phyloP scores from a whole-genome alignment of 2,113 vertebrate species.

The Neolamprologus fasciatus region DNA sequence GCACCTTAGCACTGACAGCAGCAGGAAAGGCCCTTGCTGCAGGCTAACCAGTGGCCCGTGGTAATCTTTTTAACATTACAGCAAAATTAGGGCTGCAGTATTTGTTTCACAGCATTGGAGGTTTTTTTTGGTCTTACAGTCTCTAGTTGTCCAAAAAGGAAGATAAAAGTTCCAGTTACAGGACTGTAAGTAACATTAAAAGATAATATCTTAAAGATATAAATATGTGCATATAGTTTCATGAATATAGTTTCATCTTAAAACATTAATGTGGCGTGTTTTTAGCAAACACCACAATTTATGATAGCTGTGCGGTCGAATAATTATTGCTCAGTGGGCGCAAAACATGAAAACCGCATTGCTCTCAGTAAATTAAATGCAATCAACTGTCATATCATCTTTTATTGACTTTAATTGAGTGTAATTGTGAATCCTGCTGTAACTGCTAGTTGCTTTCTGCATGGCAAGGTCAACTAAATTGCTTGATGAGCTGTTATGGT shows the following conservation, averaged over 20 bases:
- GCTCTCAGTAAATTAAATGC: conserved; percentile 54
- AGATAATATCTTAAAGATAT: neutral
- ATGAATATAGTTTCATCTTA: neutral
- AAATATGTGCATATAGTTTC: neutral
- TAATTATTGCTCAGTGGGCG: conserved; percentile 45
- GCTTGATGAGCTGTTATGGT: conserved; percentile 59
- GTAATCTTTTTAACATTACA: conserved; percentile 12
- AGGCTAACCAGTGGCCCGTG: conserved; percentile 22
- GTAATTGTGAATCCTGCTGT: conserved; percentile 56
- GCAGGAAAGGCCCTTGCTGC: conserved; percentile 33
- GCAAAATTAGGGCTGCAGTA: neutral
- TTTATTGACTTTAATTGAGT: conserved; percentile 66
- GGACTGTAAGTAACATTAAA: neutral
- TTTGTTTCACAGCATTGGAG: neutral
- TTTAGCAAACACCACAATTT: conserved; percentile 24
- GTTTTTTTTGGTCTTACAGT: neutral
- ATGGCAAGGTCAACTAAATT: conserved; percentile 56
- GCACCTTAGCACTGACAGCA: conserved; percentile 38
- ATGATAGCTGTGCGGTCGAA: conserved; percentile 25
- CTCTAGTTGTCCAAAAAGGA: neutral
- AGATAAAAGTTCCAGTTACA: neutral
- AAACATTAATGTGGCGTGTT: conserved; percentile 4
- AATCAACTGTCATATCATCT: conserved; percentile 62
- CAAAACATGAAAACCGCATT: conserved; percentile 40
- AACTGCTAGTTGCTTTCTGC: conserved; percentile 57